Base-by-base conservation (phyloP, 1,140 invertebrate genomes). In the Nixonia krombeini region DNA sequence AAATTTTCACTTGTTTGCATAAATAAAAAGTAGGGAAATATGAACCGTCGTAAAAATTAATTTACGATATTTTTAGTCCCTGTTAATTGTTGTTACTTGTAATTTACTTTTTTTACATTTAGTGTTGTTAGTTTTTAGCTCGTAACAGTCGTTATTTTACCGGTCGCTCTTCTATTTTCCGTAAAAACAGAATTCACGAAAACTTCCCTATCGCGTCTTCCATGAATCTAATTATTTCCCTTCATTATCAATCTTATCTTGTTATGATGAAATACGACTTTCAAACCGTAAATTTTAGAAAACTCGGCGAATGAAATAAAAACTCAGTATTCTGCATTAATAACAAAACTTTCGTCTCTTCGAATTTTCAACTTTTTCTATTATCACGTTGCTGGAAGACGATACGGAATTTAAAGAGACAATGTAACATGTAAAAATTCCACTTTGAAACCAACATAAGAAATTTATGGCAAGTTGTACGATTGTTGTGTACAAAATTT, bases 21-120 rank as follows among this genome's bases (percentile, higher is more conserved):
- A 40, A n/a, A 13, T 1, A 40, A 40, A 41, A 9, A 41, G 18
- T 4, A 6, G 18, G 21, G 7, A 18, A 9, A n/a, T 10, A 7
- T 4, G 9, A 10, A 9, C 21, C 17, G 38, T 21, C 12, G 1
- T 9, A 15, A 7, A 38, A 38, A 9, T 15, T 13, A 5, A n/a
- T n/a, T 3, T 12, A 10, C 18, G 21, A 44, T 44, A 25, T 37
- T 37, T n/a, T 2, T 12, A 37, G 12, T 16, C 12, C 17, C 2
- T 37, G 1, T 16, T 13, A 12, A 10, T 10, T 37, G 12, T 37
- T 16, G 17, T 37, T 16, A 37, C 31, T 4, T 16, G 9, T 16
- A 9, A 37, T 37, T 37, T 37, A 37, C 17, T 16, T 37, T 16
- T n/a, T n/a, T n/a, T n/a, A n/a, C n/a, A n/a, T n/a, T n/a, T n/a